phyloP scores from a whole-genome alignment of 2,113 vertebrate species.

The Pygoscelis antarcticus region DNA sequence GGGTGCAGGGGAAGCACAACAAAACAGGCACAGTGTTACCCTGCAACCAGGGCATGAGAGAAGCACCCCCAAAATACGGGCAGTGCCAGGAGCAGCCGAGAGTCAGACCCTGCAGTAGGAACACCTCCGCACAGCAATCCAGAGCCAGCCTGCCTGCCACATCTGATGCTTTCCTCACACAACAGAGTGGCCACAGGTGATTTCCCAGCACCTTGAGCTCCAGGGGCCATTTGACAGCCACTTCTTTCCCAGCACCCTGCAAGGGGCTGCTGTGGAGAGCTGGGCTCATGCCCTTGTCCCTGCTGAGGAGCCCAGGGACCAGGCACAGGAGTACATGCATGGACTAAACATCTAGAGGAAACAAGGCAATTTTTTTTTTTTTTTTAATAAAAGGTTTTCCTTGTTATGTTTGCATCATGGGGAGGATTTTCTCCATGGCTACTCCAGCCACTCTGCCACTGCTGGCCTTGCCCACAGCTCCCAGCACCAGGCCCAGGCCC shows the following conservation, averaged over 20 bases:
- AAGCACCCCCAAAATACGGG: background rate
- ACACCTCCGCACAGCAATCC: background rate
- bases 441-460: background rate
- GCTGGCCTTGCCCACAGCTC: background rate
- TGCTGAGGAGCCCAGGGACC: background rate
- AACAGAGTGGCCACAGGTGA: no score
- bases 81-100: background rate
- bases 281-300: background rate
- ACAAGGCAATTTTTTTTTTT: fast-evolving
- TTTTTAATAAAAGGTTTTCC: background rate
- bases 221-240: background rate
- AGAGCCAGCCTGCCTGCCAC: background rate
- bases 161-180: background rate
- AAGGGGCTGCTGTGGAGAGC: background rate
- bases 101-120: background rate
- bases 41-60: background rate
- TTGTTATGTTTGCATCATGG: background rate
- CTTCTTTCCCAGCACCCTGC: background rate
- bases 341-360: background rate
- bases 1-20: background rate
- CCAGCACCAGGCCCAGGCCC: background rate
- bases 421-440: background rate
- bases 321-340: no score
- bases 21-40: background rate
- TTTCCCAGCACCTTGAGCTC: background rate